phyloP scores from a whole-genome alignment of 2,113 vertebrate genomes.

The Polypterus bichir region DNA sequence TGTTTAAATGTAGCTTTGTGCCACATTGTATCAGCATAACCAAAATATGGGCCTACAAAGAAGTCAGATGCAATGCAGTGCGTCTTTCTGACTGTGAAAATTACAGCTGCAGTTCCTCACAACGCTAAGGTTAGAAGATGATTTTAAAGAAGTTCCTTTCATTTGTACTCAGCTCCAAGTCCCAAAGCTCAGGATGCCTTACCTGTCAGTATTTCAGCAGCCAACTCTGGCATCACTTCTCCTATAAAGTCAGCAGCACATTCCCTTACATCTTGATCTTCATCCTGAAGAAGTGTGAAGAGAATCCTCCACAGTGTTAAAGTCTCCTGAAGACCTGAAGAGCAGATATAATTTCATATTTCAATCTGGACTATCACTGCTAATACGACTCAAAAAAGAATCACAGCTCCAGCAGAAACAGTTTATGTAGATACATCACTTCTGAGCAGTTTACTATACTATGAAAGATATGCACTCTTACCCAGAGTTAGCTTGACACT shows the following conservation, averaged over 20 bases:
- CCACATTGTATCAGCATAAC: too few relatives aligned
- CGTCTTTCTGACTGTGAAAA: too few relatives aligned
- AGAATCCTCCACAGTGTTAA: constrained; percentile 71
- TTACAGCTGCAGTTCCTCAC: too few relatives aligned
- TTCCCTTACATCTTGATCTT: constrained; percentile 71
- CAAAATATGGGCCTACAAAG: too few relatives aligned
- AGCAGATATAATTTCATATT: constrained; percentile 12
- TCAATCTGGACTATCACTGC: background rate
- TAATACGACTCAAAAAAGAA: too few relatives aligned
- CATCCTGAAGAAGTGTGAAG: constrained; percentile 74
- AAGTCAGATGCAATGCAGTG: too few relatives aligned
- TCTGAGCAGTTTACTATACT: too few relatives aligned
- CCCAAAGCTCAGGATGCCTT: constrained; percentile 13
- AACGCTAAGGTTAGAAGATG: too few relatives aligned
- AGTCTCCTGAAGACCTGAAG: constrained; percentile 59
- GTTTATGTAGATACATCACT: too few relatives aligned
- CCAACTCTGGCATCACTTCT: constrained; percentile 43
- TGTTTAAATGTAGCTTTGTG: too few relatives aligned
- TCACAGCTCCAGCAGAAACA: too few relatives aligned
- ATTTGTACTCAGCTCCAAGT: background rate
- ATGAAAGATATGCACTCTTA: constrained; percentile 33
- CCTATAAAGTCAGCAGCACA: constrained; percentile 60
- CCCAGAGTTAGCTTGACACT: constrained; percentile 49
- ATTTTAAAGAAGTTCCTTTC: too few relatives aligned
- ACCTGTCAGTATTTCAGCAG: constrained; percentile 44